These are phyloP conservation scores for Mus pahari DNA, from an alignment of 2,113 vertebrate genomes.

Conservation along the genomic window DNA sequence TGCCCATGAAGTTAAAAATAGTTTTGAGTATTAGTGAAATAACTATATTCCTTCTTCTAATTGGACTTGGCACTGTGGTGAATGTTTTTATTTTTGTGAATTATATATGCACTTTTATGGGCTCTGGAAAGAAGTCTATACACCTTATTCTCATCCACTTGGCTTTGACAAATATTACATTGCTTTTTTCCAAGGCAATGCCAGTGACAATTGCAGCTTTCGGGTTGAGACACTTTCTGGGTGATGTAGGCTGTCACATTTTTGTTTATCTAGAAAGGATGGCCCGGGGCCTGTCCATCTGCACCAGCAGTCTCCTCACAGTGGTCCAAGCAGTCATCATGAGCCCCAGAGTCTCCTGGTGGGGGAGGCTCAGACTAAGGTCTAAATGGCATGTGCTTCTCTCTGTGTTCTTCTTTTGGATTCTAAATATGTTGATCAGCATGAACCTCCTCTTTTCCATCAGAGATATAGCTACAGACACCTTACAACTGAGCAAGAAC, in stretches of 20 bases:
- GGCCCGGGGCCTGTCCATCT: neutral
- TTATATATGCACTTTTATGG: neutral
- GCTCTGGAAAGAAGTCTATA: neutral
- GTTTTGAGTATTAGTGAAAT: neutral
- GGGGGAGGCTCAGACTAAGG: neutral
- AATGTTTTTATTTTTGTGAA: neutral
- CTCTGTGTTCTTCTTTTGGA: neutral
- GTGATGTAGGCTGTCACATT: neutral
- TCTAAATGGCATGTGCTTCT: neutral
- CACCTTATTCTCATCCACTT: conserved; percentile 16
- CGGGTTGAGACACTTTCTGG: neutral
- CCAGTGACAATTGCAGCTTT: neutral
- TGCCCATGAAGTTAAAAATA: neutral
- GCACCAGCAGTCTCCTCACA: neutral
- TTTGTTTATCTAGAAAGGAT: neutral
- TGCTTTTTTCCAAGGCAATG: neutral
- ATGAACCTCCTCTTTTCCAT: neutral
- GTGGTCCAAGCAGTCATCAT: neutral
- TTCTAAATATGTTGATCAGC: neutral
- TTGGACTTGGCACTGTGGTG: neutral
- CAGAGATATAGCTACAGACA: neutral
- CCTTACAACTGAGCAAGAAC: neutral
- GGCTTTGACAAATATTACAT: neutral
- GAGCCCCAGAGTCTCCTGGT: neutral
- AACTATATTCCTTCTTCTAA: neutral